Conservation (phyloP, 2,888 invertebrate species). For the Clivina fossor region DNA sequence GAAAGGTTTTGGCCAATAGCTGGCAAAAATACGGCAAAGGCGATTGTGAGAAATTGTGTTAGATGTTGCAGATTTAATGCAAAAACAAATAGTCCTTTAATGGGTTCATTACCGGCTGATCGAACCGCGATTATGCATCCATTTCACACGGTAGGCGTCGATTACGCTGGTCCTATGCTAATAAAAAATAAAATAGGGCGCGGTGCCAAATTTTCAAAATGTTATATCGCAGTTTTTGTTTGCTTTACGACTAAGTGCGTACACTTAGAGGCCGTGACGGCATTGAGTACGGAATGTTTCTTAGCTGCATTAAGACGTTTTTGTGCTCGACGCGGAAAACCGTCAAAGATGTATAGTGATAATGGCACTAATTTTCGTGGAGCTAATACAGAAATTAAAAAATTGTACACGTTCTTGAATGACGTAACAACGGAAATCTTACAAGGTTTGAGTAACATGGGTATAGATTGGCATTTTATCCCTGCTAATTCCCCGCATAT, state of each 20-base stretch:
- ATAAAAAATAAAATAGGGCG: conserved; percentile 1
- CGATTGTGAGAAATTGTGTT: conserved; percentile 1
- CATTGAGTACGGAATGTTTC: background rate
- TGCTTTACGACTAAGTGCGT: background rate
- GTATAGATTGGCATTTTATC: too few species aligned
- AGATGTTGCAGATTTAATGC: background rate
- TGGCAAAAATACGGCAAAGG: conserved; percentile 7
- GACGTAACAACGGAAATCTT: too few species aligned
- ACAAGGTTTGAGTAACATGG: too few species aligned
- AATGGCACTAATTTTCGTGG: conserved; percentile 4
- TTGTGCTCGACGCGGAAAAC: conserved; percentile 3
- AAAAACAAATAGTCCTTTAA: background rate
- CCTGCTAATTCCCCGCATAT: too few species aligned
- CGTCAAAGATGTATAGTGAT: background rate
- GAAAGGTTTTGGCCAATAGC: conserved; percentile 3
- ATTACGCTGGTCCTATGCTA: background rate
- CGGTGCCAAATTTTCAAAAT: background rate
- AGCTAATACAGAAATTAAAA: too few species aligned
- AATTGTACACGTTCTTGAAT: too few species aligned
- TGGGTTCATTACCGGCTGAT: background rate
- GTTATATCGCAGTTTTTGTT: background rate
- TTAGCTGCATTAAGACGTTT: conserved; percentile 1
- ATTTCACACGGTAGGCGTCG: background rate
- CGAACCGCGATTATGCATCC: conserved; percentile 1
- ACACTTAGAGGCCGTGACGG: conserved; percentile 1